These are phyloP conservation scores for Brachyptera risi DNA, from an alignment of 2,888 invertebrate species.

Conservation along the genomic window DNA sequence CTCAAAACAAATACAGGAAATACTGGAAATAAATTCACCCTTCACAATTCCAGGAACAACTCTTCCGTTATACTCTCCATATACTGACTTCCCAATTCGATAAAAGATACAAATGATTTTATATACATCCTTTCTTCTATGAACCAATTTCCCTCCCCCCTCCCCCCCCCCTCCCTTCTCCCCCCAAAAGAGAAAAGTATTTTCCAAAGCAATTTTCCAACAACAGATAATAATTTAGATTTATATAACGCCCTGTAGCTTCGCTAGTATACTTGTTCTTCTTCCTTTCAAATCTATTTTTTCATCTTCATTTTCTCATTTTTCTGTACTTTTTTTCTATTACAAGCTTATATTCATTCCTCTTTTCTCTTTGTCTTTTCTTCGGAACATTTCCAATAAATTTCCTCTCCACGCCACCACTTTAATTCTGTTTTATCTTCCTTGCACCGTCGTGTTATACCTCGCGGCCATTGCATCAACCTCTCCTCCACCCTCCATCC, in stretches of 20 bases:
- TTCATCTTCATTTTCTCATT: background rate
- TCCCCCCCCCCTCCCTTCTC: background rate
- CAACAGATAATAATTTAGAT: background rate
- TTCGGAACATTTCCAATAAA: conserved; percentile 9
- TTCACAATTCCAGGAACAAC: too few relatives aligned
- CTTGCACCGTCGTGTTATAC: background rate
- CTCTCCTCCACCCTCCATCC: background rate
- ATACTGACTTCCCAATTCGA: too few relatives aligned
- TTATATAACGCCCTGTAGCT: background rate
- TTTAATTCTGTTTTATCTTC: background rate
- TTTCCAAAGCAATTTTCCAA: background rate
- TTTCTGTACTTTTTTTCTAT: background rate
- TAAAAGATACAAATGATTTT: background rate
- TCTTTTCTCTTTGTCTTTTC: conserved; percentile 3
- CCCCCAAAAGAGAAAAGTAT: too few relatives aligned
- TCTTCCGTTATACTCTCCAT: too few relatives aligned
- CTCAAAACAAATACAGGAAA: too few relatives aligned
- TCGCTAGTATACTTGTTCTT: background rate
- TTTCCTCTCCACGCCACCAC: background rate
- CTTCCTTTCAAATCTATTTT: background rate
- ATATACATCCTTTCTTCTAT: background rate
- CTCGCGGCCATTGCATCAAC: background rate
- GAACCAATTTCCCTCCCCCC: background rate
- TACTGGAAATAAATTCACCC: too few relatives aligned
- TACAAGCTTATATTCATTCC: conserved; percentile 2